Conservation (phyloP, 2,797 vertebrate species). For the Acipenser oxyrinchus region DNA sequence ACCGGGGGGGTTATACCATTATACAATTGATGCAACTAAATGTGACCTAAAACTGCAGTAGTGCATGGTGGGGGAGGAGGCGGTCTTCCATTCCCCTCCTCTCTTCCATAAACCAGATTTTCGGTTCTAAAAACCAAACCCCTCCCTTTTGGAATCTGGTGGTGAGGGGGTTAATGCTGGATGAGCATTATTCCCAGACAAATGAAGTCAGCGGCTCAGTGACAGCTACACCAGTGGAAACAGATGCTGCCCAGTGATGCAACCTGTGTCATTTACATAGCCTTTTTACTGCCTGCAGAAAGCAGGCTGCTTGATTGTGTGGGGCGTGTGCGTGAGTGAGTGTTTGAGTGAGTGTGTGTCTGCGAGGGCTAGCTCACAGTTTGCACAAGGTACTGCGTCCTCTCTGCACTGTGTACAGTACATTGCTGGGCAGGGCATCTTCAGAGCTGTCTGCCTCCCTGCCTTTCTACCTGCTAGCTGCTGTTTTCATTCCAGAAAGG, state of each 20-base stretch:
- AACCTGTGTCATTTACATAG: conserved; percentile 59
- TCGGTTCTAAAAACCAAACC: background rate
- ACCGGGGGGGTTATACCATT: too few relatives aligned
- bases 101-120: background rate
- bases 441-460: conserved; percentile 4
- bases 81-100: background rate
- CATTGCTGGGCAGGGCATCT: background rate
- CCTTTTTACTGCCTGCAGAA: conserved; percentile 40
- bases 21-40: too few relatives aligned
- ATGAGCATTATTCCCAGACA: conserved; percentile 54
- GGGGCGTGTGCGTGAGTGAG: too few relatives aligned
- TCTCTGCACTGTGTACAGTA: background rate
- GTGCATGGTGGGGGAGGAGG: background rate
- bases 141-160: conserved; percentile 17
- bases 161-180: conserved; percentile 60
- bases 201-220: conserved; percentile 36
- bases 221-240: conserved; percentile 43
- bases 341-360: too few relatives aligned
- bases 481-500: background rate
- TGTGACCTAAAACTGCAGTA: too few relatives aligned
- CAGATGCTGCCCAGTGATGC: conserved; percentile 49
- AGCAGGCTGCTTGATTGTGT: conserved; percentile 38
- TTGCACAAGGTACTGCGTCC: background rate
- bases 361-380: background rate
- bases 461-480: conserved; percentile 2